Base-by-base conservation (phyloP, 2,113 vertebrate genomes). In the Heterochromis multidens region DNA sequence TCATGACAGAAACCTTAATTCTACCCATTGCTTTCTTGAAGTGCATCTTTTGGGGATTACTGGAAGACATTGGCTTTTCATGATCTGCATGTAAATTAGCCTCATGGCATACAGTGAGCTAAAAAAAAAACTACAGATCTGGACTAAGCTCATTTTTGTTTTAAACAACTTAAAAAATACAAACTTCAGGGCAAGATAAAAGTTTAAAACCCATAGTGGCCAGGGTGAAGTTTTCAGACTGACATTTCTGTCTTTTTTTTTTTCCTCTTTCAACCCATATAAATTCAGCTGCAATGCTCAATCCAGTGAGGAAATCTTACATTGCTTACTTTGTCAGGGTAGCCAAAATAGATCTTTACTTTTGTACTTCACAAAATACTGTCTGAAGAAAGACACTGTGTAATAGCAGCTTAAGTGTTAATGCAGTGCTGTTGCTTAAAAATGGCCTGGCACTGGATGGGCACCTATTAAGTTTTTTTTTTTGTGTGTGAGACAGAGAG, bases 181-280 rank as follows among this genome's bases (percentile, higher is more conserved):
- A 82, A 83, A 85, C 14, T 43, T 82, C 9, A 17, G 31, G n/a
- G 29, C 70, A 35, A 83, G 9, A n/a, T 35, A 62, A 81, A 37
- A 83, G 7, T 46, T 14, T 67, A 37, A 80, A 84, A 89, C 83
- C 82, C 80, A 87, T 79, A 80, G 17, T 29, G 52, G 62, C 16
- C 33, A 59, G 14, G 17, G 37, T 84, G 63, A 82, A 25, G 57
- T 76, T 80, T 80, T 58, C 2, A 49, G 52, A 59, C 37, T 31
- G 33, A 37, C n/a, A 8, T 76, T 33, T 9, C 46, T 49, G 46
- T 80, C 27, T 35, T 54, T 77, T 31, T 11, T 2, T 29, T 5
- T 67, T 13, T 62, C 77, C 21, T 82, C 74, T 76, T 87, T 52
- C 21, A 31, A 82, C 74, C 78, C 25, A 74, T 43, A 72, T 52